phyloP scores from a whole-genome alignment of 2,888 invertebrate genomes.

The Andrena flavipes region DNA sequence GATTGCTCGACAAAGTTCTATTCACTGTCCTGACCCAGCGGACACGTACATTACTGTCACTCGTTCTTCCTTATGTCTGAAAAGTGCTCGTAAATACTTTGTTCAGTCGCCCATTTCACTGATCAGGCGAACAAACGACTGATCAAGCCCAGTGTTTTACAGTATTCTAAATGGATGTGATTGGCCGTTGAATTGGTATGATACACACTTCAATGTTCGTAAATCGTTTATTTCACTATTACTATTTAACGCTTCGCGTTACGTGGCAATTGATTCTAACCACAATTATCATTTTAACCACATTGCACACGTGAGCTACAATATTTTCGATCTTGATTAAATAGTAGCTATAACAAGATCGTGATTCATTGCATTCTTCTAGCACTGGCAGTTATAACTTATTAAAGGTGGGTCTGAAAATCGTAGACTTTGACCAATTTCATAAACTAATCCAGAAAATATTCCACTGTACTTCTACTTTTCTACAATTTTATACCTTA shows the following conservation, averaged over 20 bases:
- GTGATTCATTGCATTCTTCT: no score
- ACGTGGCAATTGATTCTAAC: neutral
- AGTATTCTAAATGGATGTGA: slow-evolving; percentile 15
- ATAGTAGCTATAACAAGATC: neutral
- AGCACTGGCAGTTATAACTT: no score
- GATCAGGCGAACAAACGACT: slow-evolving; percentile 7
- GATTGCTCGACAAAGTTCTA: slow-evolving; percentile 27
- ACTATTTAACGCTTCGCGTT: slow-evolving; percentile 6
- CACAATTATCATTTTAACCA: slow-evolving; percentile 16
- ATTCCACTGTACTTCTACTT: neutral
- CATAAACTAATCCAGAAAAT: no score
- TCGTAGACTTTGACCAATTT: no score
- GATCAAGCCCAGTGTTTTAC: slow-evolving; percentile 1
- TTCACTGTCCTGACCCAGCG: neutral
- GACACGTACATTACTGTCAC: neutral
- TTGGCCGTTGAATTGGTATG: slow-evolving; percentile 36
- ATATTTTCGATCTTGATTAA: neutral
- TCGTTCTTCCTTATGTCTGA: slow-evolving; percentile 32
- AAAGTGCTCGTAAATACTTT: slow-evolving; percentile 39
- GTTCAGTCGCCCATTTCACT: neutral
- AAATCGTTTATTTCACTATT: slow-evolving; percentile 16
- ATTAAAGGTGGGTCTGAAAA: no score
- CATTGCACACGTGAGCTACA: neutral
- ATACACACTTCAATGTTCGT: neutral
- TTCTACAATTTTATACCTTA: neutral